Evolutionary conservation across 2,888 invertebrate genomes (phyloP).

Genomic region (Dysmachus trigonus): DNA sequence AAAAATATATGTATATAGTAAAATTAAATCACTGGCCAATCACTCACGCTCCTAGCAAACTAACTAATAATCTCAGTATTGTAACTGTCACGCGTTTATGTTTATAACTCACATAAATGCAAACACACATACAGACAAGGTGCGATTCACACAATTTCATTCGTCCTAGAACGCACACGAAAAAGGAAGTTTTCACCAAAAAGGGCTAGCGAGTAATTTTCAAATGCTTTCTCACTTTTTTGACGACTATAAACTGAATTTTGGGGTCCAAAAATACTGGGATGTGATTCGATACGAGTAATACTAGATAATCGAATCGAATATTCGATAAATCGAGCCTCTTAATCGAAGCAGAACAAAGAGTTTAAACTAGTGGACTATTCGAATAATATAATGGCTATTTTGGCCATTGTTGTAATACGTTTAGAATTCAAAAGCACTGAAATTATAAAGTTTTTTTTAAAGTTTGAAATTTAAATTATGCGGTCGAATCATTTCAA

Average conservation of each 20-base stretch:
- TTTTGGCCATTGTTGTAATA: too few species aligned
- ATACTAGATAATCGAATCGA: too few species aligned
- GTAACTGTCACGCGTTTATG: slow-evolving; percentile 19
- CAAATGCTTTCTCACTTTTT: background rate
- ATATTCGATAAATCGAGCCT: background rate
- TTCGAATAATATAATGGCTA: too few species aligned
- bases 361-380: too few species aligned
- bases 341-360: too few species aligned
- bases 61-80: slow-evolving; percentile 30
- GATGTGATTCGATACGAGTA: background rate
- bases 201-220: background rate
- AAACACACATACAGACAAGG: background rate
- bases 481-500: too few species aligned
- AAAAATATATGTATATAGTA: background rate
- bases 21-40: slow-evolving; percentile 52
- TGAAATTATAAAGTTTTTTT: too few species aligned
- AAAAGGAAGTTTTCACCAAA: background rate
- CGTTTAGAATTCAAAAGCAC: too few species aligned
- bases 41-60: slow-evolving; percentile 2
- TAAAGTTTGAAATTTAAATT: too few species aligned
- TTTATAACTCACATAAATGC: background rate
- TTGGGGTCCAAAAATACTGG: background rate
- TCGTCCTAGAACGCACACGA: background rate
- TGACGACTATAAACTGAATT: background rate
- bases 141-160: background rate